phyloP scores from a whole-genome alignment of 2,888 invertebrate genomes.

The Panzeria rudis region DNA sequence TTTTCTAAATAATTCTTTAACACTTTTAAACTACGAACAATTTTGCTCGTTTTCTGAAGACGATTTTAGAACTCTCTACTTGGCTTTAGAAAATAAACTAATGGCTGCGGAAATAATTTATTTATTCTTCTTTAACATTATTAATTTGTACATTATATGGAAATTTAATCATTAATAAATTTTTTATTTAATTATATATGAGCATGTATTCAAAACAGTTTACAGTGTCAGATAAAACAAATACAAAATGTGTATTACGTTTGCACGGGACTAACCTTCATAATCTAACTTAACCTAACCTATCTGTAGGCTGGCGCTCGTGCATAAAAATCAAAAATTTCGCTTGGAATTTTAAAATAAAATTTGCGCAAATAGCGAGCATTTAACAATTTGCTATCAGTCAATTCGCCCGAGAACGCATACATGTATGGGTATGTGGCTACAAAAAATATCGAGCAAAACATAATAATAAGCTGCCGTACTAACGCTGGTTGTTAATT shows the following conservation, averaged over 20 bases:
- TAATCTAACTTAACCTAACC: no score
- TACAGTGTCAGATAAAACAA: neutral
- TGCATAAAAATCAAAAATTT: no score
- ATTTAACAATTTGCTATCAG: no score
- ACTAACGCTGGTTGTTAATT: no score
- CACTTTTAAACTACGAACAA: neutral
- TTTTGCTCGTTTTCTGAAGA: neutral
- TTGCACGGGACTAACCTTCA: no score
- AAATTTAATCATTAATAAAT: neutral
- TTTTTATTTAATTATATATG: conserved; percentile 11
- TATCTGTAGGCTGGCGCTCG: no score
- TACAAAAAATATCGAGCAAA: no score
- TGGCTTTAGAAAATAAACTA: neutral
- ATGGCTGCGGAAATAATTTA: neutral
- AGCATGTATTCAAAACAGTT: neutral
- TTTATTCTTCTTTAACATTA: neutral
- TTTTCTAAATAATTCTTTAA: neutral
- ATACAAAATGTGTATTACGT: neutral
- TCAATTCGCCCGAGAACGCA: no score
- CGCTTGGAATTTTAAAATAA: no score
- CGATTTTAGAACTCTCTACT: neutral
- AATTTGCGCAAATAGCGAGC: no score
- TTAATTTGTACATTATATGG: neutral
- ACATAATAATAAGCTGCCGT: no score
- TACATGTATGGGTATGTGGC: no score